A percentile compares a stretch with the other conserved stretches of the same genome.
These are phyloP conservation scores for Omphaloscelis lunosa DNA, from an alignment of 2,888 invertebrate species.

Conservation along the genomic window DNA sequence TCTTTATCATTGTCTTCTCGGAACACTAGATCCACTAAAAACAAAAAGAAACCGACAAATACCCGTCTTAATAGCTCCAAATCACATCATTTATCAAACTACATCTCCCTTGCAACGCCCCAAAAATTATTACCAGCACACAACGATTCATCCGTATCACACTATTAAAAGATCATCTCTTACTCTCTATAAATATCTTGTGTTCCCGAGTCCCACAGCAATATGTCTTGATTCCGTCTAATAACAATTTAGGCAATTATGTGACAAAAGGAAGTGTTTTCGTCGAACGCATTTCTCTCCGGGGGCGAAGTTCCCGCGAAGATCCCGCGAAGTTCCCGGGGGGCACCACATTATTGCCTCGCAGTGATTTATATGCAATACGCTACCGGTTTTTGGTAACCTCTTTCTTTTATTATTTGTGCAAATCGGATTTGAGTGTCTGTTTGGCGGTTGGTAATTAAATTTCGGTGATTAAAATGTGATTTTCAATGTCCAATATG, in stretches of 20 bases:
- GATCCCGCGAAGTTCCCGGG: slow-evolving; percentile 73
- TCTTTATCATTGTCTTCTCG: slow-evolving; percentile 28
- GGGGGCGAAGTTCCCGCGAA: slow-evolving; percentile 60
- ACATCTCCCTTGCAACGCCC: slow-evolving; percentile 63
- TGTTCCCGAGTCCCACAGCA: slow-evolving; percentile 76
- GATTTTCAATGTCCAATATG: slow-evolving; percentile 20
- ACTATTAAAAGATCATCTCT: slow-evolving; percentile 88
- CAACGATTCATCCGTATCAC: slow-evolving; percentile 77
- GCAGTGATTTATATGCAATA: slow-evolving; percentile 85
- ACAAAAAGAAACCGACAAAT: slow-evolving; percentile 49
- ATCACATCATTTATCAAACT: slow-evolving; percentile 68
- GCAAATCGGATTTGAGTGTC: slow-evolving; percentile 45
- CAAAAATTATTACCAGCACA: slow-evolving; percentile 71
- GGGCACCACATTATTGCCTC: slow-evolving; percentile 86
- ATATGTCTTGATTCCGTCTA: slow-evolving; percentile 90
- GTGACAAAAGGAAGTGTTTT: slow-evolving; percentile 89
- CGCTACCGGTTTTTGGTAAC: slow-evolving; percentile 79
- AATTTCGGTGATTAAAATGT: slow-evolving; percentile 48
- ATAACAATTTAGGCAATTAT: slow-evolving; percentile 90
- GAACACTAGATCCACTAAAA: slow-evolving; percentile 29
- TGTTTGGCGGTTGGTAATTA: slow-evolving; percentile 42
- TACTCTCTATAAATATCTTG: slow-evolving; percentile 84
- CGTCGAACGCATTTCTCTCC: slow-evolving; percentile 82
- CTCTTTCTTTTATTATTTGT: slow-evolving; percentile 66
- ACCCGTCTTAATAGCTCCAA: slow-evolving; percentile 51